Evolutionary conservation across 2,797 vertebrate species (phyloP), one percentile per base, ranked within the genome.

Genomic region (Merluccius polli): DNA sequence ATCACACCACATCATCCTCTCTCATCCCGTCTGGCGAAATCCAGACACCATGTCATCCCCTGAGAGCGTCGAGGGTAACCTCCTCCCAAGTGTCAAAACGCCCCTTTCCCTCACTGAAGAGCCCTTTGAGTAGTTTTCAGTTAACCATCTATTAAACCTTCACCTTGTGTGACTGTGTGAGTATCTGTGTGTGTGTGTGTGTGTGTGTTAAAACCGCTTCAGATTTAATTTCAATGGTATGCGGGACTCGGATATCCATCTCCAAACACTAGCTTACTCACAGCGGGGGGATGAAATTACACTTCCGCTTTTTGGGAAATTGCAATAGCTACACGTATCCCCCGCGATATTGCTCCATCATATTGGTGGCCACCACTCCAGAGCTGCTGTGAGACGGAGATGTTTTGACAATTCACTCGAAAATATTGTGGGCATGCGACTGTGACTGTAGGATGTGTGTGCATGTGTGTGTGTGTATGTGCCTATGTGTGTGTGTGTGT

Each of bases 181-280:
- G 21, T 59, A 72, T 79, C 80, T 41, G 84, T 69, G 35, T 32
- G 72, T 77, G 81, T 36, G 84, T 70, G 33, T 36, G 73, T 79
- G 80, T 30, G 83, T 69, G 35, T 38, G 74, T 80, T 36, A 81
- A 85, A 78, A 74, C 78, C 44, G 27, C 75, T 77, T 75, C 70
- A 48, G 83, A 86, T 86, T 87, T 82, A 82, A 89, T 89, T 75
- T 86, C 77, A 59, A 82, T 81, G 85, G 85, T 27, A 16, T 13
- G 65, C 29, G 70, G 70, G 75, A 15, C 67, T 69, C 79, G 73
- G 77, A 86, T 84, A 89, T 87, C 85, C 82, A 87, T 89, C 82
- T 89, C 78, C 67, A 76, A 86, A 90, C 4, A 89, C 85, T 84
- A 86, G 85, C 78, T 79, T 82, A 84, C 88, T 87, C 78, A 87